Evolutionary conservation across 2,113 vertebrate genomes (phyloP).

Genomic region (Oreotrochilus melanogaster): DNA sequence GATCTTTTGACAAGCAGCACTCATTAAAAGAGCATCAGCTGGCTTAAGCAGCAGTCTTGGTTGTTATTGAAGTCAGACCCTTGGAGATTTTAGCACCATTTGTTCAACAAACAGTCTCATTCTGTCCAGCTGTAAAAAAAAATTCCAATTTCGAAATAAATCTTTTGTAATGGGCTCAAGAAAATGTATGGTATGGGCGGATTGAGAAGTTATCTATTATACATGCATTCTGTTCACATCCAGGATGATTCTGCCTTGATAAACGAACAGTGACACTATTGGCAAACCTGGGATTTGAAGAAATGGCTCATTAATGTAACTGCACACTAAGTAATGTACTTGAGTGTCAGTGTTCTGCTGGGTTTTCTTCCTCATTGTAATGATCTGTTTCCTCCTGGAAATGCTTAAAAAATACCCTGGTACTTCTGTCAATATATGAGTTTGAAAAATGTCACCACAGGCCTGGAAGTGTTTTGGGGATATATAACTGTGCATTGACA

Average conservation of each 20-base stretch:
- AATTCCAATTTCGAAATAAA: conserved; percentile 63
- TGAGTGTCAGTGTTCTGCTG: conserved; percentile 15
- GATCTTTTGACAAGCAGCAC: conserved; percentile 65
- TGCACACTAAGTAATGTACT: conserved; percentile 58
- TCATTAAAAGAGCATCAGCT: conserved; percentile 72
- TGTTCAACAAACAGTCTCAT: conserved; percentile 68
- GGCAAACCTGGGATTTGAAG: conserved; percentile 66
- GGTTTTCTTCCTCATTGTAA: conserved; percentile 19
- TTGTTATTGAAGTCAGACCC: conserved; percentile 19
- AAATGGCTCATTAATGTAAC: conserved; percentile 70
- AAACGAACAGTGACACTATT: conserved; percentile 29
- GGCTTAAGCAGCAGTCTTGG: conserved; percentile 37
- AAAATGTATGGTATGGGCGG: conserved; percentile 45
- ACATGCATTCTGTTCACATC: conserved; percentile 49
- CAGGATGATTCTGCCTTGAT: conserved; percentile 53
- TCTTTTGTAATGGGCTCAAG: conserved; percentile 67
- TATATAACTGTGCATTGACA: conserved; percentile 53
- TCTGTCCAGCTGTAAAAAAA: conserved; percentile 28
- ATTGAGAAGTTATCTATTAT: conserved; percentile 25
- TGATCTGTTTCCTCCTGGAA: conserved; percentile 22
- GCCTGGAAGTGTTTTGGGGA: neutral
- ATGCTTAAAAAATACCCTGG: conserved; percentile 2
- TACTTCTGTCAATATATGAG: conserved; percentile 43
- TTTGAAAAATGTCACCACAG: conserved; percentile 34
- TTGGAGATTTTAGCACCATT: conserved; percentile 65